Evolutionary conservation across 2,797 vertebrate species (phyloP).

Genomic region (Sardinella longiceps): DNA sequence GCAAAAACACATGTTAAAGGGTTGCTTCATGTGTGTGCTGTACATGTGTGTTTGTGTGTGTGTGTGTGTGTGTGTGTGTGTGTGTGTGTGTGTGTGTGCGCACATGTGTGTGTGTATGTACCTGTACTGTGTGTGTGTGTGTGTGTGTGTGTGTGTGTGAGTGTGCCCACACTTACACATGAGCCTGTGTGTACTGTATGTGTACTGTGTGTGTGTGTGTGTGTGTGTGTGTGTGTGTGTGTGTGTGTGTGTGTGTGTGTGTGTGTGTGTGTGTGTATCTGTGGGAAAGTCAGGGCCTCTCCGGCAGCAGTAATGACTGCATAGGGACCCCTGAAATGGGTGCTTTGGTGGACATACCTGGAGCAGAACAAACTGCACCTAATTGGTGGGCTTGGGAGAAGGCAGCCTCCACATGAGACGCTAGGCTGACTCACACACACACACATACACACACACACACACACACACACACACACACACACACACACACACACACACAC

Average conservation of each 20-base stretch:
- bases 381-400: slow-evolving; percentile 3
- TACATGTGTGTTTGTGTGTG: not conserved
- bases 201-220: not conserved
- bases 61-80: not conserved
- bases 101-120: slow-evolving; percentile 24
- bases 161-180: not conserved
- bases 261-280: slow-evolving; percentile 33
- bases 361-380: not conserved
- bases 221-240: slow-evolving; percentile 49
- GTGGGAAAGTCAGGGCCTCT: slow-evolving; percentile 6
- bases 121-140: not conserved
- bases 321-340: slow-evolving; percentile 47
- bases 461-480: slow-evolving; percentile 33
- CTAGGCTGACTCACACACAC: not conserved
- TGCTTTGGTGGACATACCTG: slow-evolving; percentile 36
- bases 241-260: slow-evolving; percentile 37
- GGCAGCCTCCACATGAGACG: slow-evolving; percentile 29
- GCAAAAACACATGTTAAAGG: slow-evolving; percentile 49
- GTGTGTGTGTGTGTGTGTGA: not conserved
- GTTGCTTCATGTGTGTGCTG: not conserved
- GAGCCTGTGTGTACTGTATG: not conserved
- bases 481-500: slow-evolving; percentile 10
- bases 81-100: not conserved
- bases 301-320: slow-evolving; percentile 55
- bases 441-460: slow-evolving; percentile 29